Conservation (phyloP, 2,888 invertebrate genomes). For the Eretmocerus hayati region DNA sequence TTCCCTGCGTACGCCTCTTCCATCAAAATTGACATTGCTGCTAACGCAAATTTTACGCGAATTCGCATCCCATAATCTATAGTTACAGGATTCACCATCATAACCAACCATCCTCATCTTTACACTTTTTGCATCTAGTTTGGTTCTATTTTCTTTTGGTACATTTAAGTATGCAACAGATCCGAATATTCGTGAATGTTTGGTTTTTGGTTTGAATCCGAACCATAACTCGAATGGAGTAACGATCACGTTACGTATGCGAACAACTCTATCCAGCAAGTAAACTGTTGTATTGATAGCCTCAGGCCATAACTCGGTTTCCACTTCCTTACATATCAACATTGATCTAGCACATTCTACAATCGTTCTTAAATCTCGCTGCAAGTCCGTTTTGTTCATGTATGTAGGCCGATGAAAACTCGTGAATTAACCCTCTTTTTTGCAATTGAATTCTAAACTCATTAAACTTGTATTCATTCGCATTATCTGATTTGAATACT, state of each 20-base stretch:
- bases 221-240: slow-evolving; percentile 23
- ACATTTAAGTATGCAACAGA: slow-evolving; percentile 23
- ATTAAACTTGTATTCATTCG: slow-evolving; percentile 3
- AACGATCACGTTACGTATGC: background rate
- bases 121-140: slow-evolving; percentile 7
- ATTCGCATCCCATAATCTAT: slow-evolving; percentile 4
- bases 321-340: background rate
- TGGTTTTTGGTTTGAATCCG: slow-evolving; percentile 11
- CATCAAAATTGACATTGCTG: slow-evolving; percentile 5
- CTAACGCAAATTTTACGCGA: slow-evolving; percentile 1
- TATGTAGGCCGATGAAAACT: slow-evolving; percentile 4
- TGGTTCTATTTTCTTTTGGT: slow-evolving; percentile 16
- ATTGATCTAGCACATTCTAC: slow-evolving; percentile 7
- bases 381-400: slow-evolving; percentile 11
- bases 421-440: slow-evolving; percentile 5
- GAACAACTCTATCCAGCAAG: slow-evolving; percentile 27
- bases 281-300: slow-evolving; percentile 24
- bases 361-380: slow-evolving; percentile 3
- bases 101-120: slow-evolving; percentile 13
- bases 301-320: slow-evolving; percentile 29
- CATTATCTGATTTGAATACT: slow-evolving; percentile 9
- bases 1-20: too few relatives aligned
- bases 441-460: background rate
- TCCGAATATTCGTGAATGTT: slow-evolving; percentile 24
- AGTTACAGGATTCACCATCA: slow-evolving; percentile 14